A percentile compares a stretch with the other conserved stretches of the same genome.
These are phyloP conservation scores for Rutpela maculata DNA, from an alignment of 2,888 invertebrate species.

Conservation along the genomic window DNA sequence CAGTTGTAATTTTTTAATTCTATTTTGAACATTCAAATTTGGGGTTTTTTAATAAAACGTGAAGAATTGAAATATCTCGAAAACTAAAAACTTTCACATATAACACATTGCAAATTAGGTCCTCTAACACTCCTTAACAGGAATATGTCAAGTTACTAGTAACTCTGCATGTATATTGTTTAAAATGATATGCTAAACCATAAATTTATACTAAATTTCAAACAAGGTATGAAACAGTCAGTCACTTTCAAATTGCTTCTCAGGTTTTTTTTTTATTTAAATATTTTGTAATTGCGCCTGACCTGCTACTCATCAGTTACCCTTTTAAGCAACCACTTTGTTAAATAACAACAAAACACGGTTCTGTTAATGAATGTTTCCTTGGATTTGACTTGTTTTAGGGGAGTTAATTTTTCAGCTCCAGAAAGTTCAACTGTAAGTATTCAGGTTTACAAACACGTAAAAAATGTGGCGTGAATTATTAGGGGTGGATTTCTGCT, in stretches of 20 bases:
- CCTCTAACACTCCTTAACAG: no score
- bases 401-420: slow-evolving; percentile 15
- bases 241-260: not conserved
- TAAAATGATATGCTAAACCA: no score
- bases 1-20: no score
- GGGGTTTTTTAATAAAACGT: no score
- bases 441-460: slow-evolving; percentile 27
- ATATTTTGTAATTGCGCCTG: not conserved
- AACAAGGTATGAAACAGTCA: no score
- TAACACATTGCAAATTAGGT: no score
- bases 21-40: no score
- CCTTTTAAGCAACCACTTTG: not conserved
- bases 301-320: not conserved
- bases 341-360: not conserved
- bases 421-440: not conserved
- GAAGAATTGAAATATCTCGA: no score
- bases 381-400: slow-evolving; percentile 9
- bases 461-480: slow-evolving; percentile 40
- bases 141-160: no score
- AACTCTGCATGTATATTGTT: no score
- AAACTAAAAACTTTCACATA: no score
- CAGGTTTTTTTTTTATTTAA: not conserved
- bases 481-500: slow-evolving; percentile 30
- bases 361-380: not conserved
- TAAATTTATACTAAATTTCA: no score